Conservation (phyloP, 2,797 vertebrate species). For the Lutjanus campechanus region DNA sequence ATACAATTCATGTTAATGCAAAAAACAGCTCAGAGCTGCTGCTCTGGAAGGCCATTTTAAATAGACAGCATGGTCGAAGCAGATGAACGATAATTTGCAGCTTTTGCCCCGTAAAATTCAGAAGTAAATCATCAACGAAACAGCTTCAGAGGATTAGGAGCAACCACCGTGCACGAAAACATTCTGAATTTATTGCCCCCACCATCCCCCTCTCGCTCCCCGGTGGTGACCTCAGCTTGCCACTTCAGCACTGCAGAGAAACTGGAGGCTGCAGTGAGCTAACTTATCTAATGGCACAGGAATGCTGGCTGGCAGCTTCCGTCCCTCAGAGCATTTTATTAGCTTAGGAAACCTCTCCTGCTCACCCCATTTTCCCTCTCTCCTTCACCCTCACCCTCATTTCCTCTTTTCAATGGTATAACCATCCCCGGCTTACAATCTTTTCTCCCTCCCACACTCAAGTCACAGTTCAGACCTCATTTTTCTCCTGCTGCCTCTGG, state of each 20-base stretch:
- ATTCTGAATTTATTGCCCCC: conserved; percentile 68
- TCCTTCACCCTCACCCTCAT: conserved; percentile 71
- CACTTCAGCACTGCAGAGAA: conserved; percentile 85
- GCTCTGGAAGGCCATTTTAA: conserved; percentile 18
- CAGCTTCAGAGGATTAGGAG: conserved; percentile 60
- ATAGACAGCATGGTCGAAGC: conserved; percentile 11
- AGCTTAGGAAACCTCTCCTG: conserved; percentile 81
- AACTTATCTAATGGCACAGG: conserved; percentile 87
- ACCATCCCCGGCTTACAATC: conserved; percentile 68
- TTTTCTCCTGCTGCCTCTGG: conserved; percentile 70
- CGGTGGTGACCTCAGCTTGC: conserved; percentile 82
- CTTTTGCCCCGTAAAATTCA: conserved; percentile 37
- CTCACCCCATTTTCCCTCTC: conserved; percentile 76
- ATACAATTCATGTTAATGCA: conserved; percentile 13
- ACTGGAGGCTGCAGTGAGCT: conserved; percentile 81
- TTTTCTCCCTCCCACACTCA: conserved; percentile 57
- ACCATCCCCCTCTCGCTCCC: conserved; percentile 48
- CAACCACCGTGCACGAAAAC: conserved; percentile 55
- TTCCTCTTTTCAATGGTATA: conserved; percentile 79
- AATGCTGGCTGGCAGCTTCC: conserved; percentile 86
- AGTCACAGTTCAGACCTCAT: conserved; percentile 75
- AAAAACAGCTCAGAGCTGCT: conserved; percentile 7
- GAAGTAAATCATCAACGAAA: conserved; percentile 58
- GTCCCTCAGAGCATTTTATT: conserved; percentile 84
- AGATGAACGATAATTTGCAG: conserved; percentile 35